These are phyloP conservation scores for Microtus agrestis DNA, from an alignment of 2,797 vertebrate genomes.

Conservation along the genomic window DNA sequence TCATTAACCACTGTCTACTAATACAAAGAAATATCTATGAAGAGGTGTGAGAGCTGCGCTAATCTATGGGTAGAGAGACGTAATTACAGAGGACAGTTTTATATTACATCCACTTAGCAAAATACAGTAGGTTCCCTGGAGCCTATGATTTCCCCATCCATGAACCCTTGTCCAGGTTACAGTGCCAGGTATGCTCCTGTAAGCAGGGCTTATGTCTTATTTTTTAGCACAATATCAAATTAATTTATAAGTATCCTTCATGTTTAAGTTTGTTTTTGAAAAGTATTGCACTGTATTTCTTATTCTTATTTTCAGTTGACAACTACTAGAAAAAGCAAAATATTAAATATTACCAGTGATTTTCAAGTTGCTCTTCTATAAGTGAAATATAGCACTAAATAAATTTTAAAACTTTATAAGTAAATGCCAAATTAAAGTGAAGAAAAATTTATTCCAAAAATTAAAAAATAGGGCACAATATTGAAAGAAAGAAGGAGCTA, in stretches of 20 bases:
- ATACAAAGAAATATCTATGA: not conserved
- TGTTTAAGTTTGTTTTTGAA: conserved; percentile 25
- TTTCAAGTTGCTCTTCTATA: conserved; percentile 58
- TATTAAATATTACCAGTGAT: conserved; percentile 50
- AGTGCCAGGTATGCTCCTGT: too few species aligned
- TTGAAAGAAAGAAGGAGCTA: not conserved
- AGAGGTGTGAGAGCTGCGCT: not conserved
- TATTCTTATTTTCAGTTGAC: conserved; percentile 47
- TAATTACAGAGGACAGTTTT: not conserved
- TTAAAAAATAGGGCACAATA: conserved; percentile 11
- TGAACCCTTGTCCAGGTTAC: not conserved
- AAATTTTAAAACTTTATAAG: conserved; percentile 51
- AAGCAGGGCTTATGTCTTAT: not conserved
- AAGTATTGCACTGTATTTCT: conserved; percentile 9
- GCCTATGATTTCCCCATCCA: not conserved
- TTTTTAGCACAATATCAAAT: conserved; percentile 45
- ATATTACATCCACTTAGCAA: not conserved
- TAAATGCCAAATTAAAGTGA: conserved; percentile 50
- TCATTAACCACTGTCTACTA: not conserved
- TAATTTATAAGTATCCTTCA: conserved; percentile 38
- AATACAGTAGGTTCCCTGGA: not conserved
- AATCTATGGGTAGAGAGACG: not conserved
- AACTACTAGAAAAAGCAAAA: conserved; percentile 54
- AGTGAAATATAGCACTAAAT: conserved; percentile 12
- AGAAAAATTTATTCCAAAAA: conserved; percentile 41